Evolutionary conservation across 2,888 invertebrate genomes (phyloP), one percentile per base, ranked within the genome.

Genomic region (Pollenia labialis): DNA sequence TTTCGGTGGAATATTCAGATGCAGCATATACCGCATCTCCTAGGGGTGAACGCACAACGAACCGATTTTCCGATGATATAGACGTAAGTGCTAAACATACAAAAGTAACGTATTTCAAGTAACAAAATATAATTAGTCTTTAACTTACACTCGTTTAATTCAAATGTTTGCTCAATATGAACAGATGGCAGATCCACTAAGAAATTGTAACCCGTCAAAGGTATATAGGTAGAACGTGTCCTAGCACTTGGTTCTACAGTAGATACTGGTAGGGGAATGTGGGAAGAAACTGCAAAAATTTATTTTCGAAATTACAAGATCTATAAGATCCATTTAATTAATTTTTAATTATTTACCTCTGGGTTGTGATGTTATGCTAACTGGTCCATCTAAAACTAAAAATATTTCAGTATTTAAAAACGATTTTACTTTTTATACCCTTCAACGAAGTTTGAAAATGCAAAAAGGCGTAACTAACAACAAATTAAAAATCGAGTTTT

Each of bases 81-180:
- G 91, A 91, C 6, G 93, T 92, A 3, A 92, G 90, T 50, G 90
- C 93, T 93, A 64, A 64, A 14, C 10, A 60, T 40, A 42, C 11
- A 42, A 0, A 42, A 42, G 10, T 62, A 14, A n/a, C 11, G 18
- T 16, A 8, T 3, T 58, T 16, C 2, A 44, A 16, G 42, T 32
- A n/a, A 10, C 12, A 11, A 46, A 18, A 42, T 9, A 9, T 16
- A 6, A 48, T 18, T 6, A 32, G 32, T 0, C 2, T 14, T 66
- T 66, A 62, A 90, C 95, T 93, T 93, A 97, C 97, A 93, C 92
- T 97, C 96, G 91, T 95, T 94, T 11, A 97, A 93, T 91, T 97
- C 97, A 60, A 97, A 95, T 58, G 97, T 96, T 93, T 97, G 97
- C 91, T 97, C 96, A 81, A 97, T 96, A 88, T 96, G 95, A 6